These are phyloP conservation scores for Papilio dardanus DNA, from an alignment of 1,140 invertebrate genomes.

Conservation along the genomic window DNA sequence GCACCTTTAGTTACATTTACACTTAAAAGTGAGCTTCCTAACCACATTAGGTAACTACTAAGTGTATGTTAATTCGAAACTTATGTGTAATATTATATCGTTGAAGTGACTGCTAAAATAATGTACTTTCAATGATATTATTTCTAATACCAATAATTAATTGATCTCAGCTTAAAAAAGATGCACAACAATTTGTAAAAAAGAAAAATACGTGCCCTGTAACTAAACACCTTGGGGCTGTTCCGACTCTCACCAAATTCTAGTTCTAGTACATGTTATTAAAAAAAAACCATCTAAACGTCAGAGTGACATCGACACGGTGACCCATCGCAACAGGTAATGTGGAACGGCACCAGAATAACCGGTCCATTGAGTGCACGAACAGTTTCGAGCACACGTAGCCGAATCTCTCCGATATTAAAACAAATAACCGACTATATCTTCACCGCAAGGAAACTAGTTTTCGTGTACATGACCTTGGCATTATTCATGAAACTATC, in stretches of 20 bases:
- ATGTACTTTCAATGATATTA: background rate
- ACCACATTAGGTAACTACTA: background rate
- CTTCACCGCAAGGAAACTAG: conserved; percentile 20
- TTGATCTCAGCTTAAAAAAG: too few relatives aligned
- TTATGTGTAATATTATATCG: background rate
- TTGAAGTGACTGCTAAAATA: background rate
- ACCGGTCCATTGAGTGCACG: conserved; percentile 27
- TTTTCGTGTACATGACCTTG: conserved; percentile 31
- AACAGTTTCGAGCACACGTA: background rate
- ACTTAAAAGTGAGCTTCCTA: background rate
- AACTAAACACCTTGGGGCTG: too few relatives aligned
- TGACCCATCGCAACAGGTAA: conserved; percentile 34
- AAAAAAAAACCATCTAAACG: too few relatives aligned
- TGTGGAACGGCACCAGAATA: conserved; percentile 33
- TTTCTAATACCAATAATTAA: background rate
- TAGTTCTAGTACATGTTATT: background rate
- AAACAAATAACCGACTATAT: conserved; percentile 18
- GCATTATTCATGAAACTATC: conserved; percentile 32
- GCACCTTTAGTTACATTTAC: too few relatives aligned
- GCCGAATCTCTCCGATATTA: conserved; percentile 24
- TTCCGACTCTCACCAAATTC: background rate
- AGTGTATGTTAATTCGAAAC: background rate
- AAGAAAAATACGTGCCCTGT: too few relatives aligned
- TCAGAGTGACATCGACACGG: conserved; percentile 30
- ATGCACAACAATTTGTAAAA: too few relatives aligned